Evolutionary conservation across 64 coral and sea anemone genomes (phyloP), one percentile per base, ranked within the genome.

Genomic region (Actinia equina): DNA sequence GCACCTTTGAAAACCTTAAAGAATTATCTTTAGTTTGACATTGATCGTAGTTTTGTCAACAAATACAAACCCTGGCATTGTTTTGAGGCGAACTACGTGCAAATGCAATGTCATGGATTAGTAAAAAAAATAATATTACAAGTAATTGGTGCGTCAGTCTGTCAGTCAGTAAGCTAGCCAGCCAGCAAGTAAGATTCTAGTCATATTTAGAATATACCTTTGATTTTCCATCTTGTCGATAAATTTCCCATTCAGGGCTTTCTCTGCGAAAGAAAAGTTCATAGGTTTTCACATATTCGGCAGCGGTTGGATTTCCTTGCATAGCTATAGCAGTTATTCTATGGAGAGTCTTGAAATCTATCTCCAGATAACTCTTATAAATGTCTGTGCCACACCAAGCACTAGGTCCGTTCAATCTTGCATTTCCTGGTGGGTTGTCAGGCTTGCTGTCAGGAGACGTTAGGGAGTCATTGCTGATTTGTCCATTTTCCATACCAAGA

Each of bases 401-500:
- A 2, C 23, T 12, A 53, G 18, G 49, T 84, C 82, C 82, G 16
- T 84, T 25, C 18, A 94, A 79, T 61, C 85, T 67, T 8, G 53
- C 88, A 44, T 86, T 63, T 16, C 55, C 7, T 82, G 85, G 65
- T 54, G 53, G 22, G 82, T 87, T 62, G 13, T 27, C 67, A 44
- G 80, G 51, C 17, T 71, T 77, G 80, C 59, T 80, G 62, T 52
- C 52, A 17, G 80, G 82, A 26, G 88, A 80, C 8, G 63, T 71
- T 16, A 90, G 54, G 22, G 80, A 90, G 7, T 71, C 61, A 19
- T 84, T 44, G 23, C 2, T 14, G 17, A 90, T 15, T 57, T 41
- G 42, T 16, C 52, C 52, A 67, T 85, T 84, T 54, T 59, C 82
- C 26, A 83, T 63, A 44, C 88, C 88, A 20, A 90, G 81, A 44